phyloP scores from a whole-genome alignment of 2,888 invertebrate genomes.

The Ormyrus nitidulus region DNA sequence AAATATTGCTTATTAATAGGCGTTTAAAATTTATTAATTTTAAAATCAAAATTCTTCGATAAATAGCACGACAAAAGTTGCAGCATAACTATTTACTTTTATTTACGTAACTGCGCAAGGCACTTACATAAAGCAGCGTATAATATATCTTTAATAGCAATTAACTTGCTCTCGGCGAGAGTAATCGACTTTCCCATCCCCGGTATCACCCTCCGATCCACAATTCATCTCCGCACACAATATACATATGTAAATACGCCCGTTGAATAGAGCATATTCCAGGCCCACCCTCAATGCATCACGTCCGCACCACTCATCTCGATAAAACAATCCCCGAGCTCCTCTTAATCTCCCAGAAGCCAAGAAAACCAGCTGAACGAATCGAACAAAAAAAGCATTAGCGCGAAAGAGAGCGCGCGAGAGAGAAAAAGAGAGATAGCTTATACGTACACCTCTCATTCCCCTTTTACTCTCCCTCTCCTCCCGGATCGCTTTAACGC shows the following conservation, averaged over 20 bases:
- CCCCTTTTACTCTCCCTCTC: conserved; percentile 18
- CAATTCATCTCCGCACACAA: neutral
- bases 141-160: neutral
- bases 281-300: neutral
- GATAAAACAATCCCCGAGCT: conserved; percentile 23
- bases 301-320: neutral
- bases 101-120: neutral
- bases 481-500: conserved; percentile 38
- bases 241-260: conserved; percentile 4
- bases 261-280: neutral
- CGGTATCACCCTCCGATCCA: neutral
- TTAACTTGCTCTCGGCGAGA: conserved; percentile 3
- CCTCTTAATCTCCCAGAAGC: neutral
- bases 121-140: neutral
- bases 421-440: too few species aligned
- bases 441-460: conserved; percentile 13
- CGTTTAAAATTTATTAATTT: too few species aligned
- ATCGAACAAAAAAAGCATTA: too few species aligned
- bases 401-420: neutral
- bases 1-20: too few species aligned
- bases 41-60: too few species aligned
- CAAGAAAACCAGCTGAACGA: too few species aligned
- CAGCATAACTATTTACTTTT: too few species aligned
- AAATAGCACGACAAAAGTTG: too few species aligned
- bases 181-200: conserved; percentile 20